phyloP scores from a whole-genome alignment of 2,113 vertebrate genomes.

The Hippopotamus amphibius region DNA sequence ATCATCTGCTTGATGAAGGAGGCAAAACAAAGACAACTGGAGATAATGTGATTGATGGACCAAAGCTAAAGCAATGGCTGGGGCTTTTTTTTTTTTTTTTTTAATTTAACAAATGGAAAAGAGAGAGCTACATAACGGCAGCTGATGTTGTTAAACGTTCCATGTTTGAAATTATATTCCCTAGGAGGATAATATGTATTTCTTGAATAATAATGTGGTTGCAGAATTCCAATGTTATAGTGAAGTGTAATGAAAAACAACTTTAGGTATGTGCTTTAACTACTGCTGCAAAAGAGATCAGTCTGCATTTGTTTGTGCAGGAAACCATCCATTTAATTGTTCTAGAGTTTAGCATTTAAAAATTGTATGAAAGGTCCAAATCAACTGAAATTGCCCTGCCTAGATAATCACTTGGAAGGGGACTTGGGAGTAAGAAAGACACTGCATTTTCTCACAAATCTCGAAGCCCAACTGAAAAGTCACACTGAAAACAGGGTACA shows the following conservation, averaged over 20 bases:
- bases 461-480: slow-evolving; percentile 59
- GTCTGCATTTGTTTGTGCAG: slow-evolving; percentile 72
- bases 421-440: slow-evolving; percentile 35
- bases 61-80: slow-evolving; percentile 60
- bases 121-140: slow-evolving; percentile 76
- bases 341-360: slow-evolving; percentile 64
- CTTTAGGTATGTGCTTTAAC: slow-evolving; percentile 77
- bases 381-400: slow-evolving; percentile 56
- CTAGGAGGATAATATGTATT: slow-evolving; percentile 80
- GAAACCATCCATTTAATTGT: slow-evolving; percentile 74
- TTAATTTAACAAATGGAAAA: slow-evolving; percentile 61
- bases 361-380: slow-evolving; percentile 39
- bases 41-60: slow-evolving; percentile 54
- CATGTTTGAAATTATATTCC: slow-evolving; percentile 81
- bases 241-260: slow-evolving; percentile 78
- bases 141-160: slow-evolving; percentile 81
- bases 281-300: slow-evolving; percentile 73
- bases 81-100: slow-evolving; percentile 21
- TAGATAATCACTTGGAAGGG: not conserved
- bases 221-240: slow-evolving; percentile 80
- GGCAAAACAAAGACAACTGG: slow-evolving; percentile 73
- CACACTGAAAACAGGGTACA: not conserved
- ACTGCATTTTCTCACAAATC: slow-evolving; percentile 55
- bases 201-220: slow-evolving; percentile 80
- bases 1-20: slow-evolving; percentile 76